Percentiles rank a stretch among this genome's conserved stretches.
phyloP scores from a whole-genome alignment of 92 coral and sea anemone species.

The Epizoanthus scotinus region DNA sequence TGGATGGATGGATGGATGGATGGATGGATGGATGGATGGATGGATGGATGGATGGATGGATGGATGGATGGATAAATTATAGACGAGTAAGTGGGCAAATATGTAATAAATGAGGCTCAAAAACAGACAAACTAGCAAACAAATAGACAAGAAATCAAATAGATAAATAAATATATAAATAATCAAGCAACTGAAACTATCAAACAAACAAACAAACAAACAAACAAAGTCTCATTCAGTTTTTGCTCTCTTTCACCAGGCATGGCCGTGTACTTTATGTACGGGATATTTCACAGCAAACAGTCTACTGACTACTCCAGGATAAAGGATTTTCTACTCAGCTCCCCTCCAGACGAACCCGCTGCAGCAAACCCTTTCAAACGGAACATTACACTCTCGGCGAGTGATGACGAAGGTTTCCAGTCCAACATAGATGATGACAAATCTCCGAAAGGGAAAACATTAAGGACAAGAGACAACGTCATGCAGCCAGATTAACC shows the following conservation, averaged over 20 bases:
- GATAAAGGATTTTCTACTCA: constrained; percentile 56
- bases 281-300: constrained; percentile 69
- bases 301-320: constrained; percentile 44
- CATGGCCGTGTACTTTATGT: constrained; percentile 77
- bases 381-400: constrained; percentile 38
- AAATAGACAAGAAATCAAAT: too few relatives aligned
- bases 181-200: too few relatives aligned
- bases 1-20: too few relatives aligned
- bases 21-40: too few relatives aligned
- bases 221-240: neutral
- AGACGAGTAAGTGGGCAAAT: too few relatives aligned
- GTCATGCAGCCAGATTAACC: constrained; percentile 34
- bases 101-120: too few relatives aligned
- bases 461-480: neutral
- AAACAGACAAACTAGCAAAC: too few relatives aligned
- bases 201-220: neutral
- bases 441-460: neutral
- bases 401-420: constrained; percentile 72
- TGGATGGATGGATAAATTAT: too few relatives aligned
- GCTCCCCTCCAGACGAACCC: constrained; percentile 35
- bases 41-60: too few relatives aligned
- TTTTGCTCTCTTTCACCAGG: constrained; percentile 44
- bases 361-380: constrained; percentile 5
- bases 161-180: too few relatives aligned
- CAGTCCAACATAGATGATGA: constrained; percentile 46